A percentile compares a stretch with the other conserved stretches of the same genome.
These are phyloP conservation scores for Orchesella flavescens DNA, from an alignment of 2,888 invertebrate species.

Conservation along the genomic window DNA sequence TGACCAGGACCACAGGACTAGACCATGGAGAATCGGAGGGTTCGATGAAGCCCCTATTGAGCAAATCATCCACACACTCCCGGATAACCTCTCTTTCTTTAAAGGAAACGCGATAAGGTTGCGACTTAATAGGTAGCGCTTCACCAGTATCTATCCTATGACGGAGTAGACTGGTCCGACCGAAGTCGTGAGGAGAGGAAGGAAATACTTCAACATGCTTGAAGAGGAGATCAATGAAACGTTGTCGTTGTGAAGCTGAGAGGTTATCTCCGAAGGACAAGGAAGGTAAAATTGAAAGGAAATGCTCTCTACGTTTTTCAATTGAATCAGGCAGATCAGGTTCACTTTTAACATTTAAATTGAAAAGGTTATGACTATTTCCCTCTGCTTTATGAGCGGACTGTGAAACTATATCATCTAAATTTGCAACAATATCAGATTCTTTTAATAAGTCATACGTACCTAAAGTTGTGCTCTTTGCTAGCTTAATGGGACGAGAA, in stretches of 20 bases:
- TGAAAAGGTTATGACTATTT: no score
- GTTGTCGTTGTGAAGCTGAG: no score
- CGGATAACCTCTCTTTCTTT: constrained; percentile 14
- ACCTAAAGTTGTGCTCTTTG: not conserved
- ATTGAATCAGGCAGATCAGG: not conserved
- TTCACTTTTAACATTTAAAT: no score
- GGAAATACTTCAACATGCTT: not conserved
- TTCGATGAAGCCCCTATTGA: not conserved
- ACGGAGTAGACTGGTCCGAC: not conserved
- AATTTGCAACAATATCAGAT: no score
- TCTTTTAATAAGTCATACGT: not conserved
- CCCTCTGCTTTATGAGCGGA: not conserved
- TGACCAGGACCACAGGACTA: constrained; percentile 6
- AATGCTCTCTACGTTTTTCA: no score
- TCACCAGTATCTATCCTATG: constrained; percentile 1
- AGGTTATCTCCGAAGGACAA: no score
- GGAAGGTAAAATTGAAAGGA: no score
- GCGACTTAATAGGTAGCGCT: constrained; percentile 1
- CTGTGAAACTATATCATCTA: not conserved
- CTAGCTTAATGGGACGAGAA: not conserved
- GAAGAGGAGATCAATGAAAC: no score
- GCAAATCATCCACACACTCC: not conserved
- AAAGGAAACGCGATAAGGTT: constrained; percentile 21
- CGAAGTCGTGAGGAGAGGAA: not conserved
- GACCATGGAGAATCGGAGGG: constrained; percentile 3